phyloP scores from a whole-genome alignment of 1,140 invertebrate genomes.

The Anoplophora glabripennis region DNA sequence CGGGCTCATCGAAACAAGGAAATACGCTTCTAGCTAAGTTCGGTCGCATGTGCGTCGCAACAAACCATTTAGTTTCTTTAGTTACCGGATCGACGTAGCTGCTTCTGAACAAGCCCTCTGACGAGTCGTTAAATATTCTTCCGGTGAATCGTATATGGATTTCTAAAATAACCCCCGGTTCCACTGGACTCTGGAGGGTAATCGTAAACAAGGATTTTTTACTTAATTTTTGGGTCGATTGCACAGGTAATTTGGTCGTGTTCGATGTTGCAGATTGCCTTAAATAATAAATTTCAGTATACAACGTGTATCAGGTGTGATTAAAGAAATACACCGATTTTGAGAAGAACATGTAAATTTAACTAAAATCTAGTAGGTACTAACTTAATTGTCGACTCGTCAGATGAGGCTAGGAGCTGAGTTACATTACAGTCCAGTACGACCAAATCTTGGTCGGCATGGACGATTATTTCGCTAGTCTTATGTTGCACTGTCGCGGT shows the following conservation, averaged over 20 bases:
- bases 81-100: constrained; percentile 53
- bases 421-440: constrained; percentile 49
- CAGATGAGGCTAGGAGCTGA: constrained; percentile 34
- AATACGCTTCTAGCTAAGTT: constrained; percentile 81
- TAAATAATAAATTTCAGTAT: too few relatives aligned
- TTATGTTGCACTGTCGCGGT: constrained; percentile 57
- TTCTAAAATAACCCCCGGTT: constrained; percentile 51
- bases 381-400: constrained; percentile 29
- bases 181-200: constrained; percentile 54
- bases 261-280: neutral
- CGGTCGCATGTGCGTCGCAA: constrained; percentile 76
- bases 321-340: too few relatives aligned
- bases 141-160: constrained; percentile 60
- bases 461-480: constrained; percentile 58
- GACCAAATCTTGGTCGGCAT: constrained; percentile 59
- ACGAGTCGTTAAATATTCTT: constrained; percentile 55
- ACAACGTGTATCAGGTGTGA: too few relatives aligned
- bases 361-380: neutral
- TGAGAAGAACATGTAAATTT: too few relatives aligned
- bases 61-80: constrained; percentile 53
- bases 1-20: constrained; percentile 91
- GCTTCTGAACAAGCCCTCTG: constrained; percentile 62
- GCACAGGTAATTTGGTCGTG: neutral
- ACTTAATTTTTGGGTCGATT: constrained; percentile 21
- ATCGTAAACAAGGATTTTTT: constrained; percentile 31